Percentiles rank a stretch among this genome's conserved stretches.
These are phyloP conservation scores for Pangasius larnaudii DNA, from an alignment of 2,797 vertebrate species.

Conservation along the genomic window DNA sequence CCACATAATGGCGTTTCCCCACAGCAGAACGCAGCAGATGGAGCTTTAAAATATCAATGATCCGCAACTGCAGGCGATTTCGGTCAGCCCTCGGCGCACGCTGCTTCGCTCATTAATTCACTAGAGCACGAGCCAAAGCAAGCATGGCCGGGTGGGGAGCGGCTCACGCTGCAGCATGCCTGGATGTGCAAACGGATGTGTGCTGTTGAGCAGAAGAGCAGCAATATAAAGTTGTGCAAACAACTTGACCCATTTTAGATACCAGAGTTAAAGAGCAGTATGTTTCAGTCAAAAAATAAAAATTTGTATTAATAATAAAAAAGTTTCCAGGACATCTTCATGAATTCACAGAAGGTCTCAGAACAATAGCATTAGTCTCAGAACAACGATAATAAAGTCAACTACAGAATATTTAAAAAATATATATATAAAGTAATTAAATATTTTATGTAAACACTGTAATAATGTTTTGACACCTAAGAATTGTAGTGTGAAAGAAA, in stretches of 20 bases:
- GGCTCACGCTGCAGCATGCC: slow-evolving; percentile 13
- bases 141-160: slow-evolving; percentile 22
- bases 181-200: neutral
- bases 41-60: slow-evolving; percentile 49
- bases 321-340: neutral
- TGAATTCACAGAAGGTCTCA: neutral
- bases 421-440: neutral
- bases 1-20: slow-evolving; percentile 41
- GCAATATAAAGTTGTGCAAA: neutral
- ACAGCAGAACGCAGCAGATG: slow-evolving; percentile 46
- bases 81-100: slow-evolving; percentile 4
- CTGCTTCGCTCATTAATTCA: slow-evolving; percentile 21
- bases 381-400: neutral
- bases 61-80: slow-evolving; percentile 46
- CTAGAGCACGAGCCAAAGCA: slow-evolving; percentile 38
- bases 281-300: neutral
- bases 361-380: neutral
- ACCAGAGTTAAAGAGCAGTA: neutral
- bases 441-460: neutral
- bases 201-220: neutral
- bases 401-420: neutral
- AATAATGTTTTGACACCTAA: neutral
- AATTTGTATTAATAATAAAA: neutral
- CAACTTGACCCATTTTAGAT: neutral
- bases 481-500: neutral